Evolutionary conservation across 2,888 invertebrate species (phyloP).

Genomic region (Chorisops tibialis): DNA sequence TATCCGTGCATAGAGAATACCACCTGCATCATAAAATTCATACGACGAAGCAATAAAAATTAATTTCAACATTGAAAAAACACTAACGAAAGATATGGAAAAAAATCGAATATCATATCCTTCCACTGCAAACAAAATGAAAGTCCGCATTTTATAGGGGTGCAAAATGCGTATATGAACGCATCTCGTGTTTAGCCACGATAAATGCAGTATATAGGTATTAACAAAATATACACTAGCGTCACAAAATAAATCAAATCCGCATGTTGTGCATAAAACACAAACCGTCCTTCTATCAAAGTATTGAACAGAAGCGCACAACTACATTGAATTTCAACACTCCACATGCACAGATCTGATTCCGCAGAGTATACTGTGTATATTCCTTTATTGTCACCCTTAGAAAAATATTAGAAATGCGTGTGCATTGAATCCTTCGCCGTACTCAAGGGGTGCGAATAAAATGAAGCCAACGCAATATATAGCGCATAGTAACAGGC

Average conservation of each 20-base stretch:
- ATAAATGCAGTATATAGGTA: slow-evolving; percentile 1
- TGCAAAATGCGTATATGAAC: slow-evolving; percentile 14
- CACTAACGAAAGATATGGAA: background rate
- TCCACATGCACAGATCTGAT: too few species aligned
- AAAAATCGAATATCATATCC: background rate
- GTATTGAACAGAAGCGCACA: too few species aligned
- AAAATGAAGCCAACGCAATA: background rate
- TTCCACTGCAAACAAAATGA: background rate
- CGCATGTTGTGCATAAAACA: too few species aligned
- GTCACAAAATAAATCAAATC: too few species aligned
- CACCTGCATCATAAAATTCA: background rate
- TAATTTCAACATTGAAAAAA: slow-evolving; percentile 1
- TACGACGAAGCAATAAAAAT: slow-evolving; percentile 11
- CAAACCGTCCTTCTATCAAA: too few species aligned
- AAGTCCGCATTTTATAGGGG: slow-evolving; percentile 11
- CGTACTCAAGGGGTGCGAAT: too few species aligned
- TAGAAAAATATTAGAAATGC: slow-evolving; percentile 11
- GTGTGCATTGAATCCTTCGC: slow-evolving; percentile 17
- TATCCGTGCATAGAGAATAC: too few species aligned
- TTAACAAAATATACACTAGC: too few species aligned
- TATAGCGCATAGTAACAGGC: slow-evolving; percentile 7
- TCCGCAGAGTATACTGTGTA: too few species aligned
- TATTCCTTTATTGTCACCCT: slow-evolving; percentile 5
- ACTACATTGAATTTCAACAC: too few species aligned
- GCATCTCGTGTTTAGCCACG: slow-evolving; percentile 12